A percentile compares a stretch with the other conserved stretches of the same genome.
phyloP scores from a whole-genome alignment of 1,140 invertebrate species.

The Sycophila sp. region DNA sequence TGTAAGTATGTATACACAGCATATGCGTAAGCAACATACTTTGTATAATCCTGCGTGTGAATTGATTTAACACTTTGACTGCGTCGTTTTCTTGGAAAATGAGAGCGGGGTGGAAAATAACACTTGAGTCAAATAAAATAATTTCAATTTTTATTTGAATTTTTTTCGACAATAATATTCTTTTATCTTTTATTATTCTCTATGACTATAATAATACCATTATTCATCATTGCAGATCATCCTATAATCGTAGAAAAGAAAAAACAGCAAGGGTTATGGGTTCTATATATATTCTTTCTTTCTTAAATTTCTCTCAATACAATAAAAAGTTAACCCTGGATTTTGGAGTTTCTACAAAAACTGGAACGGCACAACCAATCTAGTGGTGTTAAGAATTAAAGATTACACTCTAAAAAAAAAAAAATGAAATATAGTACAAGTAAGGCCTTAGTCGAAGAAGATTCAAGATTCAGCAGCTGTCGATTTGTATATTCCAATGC shows the following conservation, averaged over 20 bases:
- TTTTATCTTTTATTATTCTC: constrained; percentile 13
- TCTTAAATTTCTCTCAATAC: constrained; percentile 9
- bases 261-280: constrained; percentile 16
- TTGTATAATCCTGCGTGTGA: constrained; percentile 31
- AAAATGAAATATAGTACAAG: constrained; percentile 36
- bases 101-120: constrained; percentile 15
- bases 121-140: constrained; percentile 31
- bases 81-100: constrained; percentile 7
- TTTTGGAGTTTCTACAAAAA: constrained; percentile 28
- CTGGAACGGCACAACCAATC: constrained; percentile 17
- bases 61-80: constrained; percentile 6
- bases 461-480: constrained; percentile 22
- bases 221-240: constrained; percentile 19
- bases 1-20: constrained; percentile 33
- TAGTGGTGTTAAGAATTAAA: constrained; percentile 21
- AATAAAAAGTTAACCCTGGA: constrained; percentile 11
- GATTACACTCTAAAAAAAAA: constrained; percentile 24
- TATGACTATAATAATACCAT: constrained; percentile 15
- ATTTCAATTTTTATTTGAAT: constrained; percentile 30
- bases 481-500: background rate
- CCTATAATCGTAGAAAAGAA: constrained; percentile 19
- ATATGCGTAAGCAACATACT: constrained; percentile 14
- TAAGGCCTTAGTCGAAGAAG: constrained; percentile 37
- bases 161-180: constrained; percentile 14
- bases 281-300: constrained; percentile 1